Evolutionary conservation across 2,888 invertebrate genomes (phyloP).

Genomic region (Tortricodes alternella): DNA sequence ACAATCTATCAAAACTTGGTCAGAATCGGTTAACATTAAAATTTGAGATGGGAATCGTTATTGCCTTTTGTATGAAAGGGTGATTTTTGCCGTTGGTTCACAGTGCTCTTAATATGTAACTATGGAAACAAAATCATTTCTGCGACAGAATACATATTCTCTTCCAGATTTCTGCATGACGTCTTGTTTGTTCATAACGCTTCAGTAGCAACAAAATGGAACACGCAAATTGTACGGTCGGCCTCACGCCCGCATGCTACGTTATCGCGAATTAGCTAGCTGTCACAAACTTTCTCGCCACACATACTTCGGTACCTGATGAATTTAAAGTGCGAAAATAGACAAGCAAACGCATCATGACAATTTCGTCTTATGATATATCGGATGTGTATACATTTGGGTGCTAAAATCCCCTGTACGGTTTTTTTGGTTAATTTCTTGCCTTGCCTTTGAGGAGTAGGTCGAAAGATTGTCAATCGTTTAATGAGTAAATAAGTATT

Average conservation of each 20-base stretch:
- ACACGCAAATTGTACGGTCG: constrained; percentile 37
- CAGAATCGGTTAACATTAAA: too few species aligned
- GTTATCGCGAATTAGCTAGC: constrained; percentile 38
- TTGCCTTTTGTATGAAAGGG: too few species aligned
- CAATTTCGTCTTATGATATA: neutral
- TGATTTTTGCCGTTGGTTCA: too few species aligned
- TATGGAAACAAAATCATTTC: too few species aligned
- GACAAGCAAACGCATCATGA: neutral
- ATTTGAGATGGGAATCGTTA: too few species aligned
- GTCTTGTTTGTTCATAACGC: too few species aligned
- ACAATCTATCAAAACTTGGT: too few species aligned
- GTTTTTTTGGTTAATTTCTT: constrained; percentile 2
- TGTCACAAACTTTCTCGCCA: constrained; percentile 29
- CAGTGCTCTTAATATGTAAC: too few species aligned
- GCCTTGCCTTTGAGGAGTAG: constrained; percentile 34
- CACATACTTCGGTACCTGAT: constrained; percentile 4
- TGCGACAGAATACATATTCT: too few species aligned
- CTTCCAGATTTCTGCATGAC: too few species aligned
- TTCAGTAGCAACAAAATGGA: constrained; percentile 34
- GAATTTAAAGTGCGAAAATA: constrained; percentile 16
- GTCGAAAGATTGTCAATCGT: constrained; percentile 39
- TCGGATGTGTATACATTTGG: neutral
- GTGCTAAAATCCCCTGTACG: neutral
- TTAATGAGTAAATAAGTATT: constrained; percentile 38
- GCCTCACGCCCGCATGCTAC: constrained; percentile 36